A percentile compares a stretch with the other conserved stretches of the same genome.
Evolutionary conservation across 1,140 invertebrate genomes (phyloP).

Genomic region (Lucilia cuprina): DNA sequence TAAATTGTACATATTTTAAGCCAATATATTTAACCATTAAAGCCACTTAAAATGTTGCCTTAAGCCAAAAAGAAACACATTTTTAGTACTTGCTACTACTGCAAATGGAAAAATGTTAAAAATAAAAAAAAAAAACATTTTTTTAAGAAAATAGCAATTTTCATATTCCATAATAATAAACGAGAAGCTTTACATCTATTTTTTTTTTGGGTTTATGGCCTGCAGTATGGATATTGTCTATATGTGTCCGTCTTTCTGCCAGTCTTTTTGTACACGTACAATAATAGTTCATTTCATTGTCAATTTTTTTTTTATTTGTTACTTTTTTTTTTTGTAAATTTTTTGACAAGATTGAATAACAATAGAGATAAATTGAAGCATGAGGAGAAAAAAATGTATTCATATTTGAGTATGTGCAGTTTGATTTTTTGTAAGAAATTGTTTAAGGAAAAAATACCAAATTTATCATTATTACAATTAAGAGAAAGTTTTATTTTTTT

Average conservation of each 20-base stretch:
- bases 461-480: too few species aligned
- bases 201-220: not conserved
- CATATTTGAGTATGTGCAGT: too few species aligned
- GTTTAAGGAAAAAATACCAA: too few species aligned
- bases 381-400: not conserved
- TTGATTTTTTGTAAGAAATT: too few species aligned
- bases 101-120: not conserved
- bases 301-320: not conserved
- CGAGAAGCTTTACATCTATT: too few species aligned
- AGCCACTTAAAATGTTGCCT: slow-evolving; percentile 31
- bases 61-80: not conserved
- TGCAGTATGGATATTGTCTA: not conserved
- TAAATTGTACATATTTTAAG: slow-evolving; percentile 25
- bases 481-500: too few species aligned
- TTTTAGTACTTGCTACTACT: not conserved
- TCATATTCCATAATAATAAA: not conserved
- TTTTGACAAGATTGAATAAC: slow-evolving; percentile 30
- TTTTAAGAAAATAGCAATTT: not conserved
- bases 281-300: slow-evolving; percentile 30
- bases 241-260: not conserved
- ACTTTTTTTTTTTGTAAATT: not conserved
- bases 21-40: slow-evolving; percentile 25
- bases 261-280: slow-evolving; percentile 2
- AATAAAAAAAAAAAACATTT: not conserved
- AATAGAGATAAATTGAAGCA: slow-evolving; percentile 11